Percentiles rank a stretch among this genome's conserved stretches.
phyloP scores from a whole-genome alignment of 1,140 invertebrate genomes.

The Chironomus tepperi region DNA sequence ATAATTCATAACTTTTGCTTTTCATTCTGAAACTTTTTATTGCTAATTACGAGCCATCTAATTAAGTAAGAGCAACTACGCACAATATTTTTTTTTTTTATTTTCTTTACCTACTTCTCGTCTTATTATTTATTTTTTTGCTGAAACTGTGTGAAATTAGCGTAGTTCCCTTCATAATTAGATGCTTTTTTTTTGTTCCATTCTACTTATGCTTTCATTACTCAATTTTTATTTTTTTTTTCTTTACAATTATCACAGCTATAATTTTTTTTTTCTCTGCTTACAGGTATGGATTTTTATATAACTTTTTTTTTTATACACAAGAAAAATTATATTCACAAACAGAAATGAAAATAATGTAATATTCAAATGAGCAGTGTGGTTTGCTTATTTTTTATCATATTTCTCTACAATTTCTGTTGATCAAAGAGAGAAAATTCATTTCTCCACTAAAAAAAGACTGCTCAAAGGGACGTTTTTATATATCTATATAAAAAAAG shows the following conservation, averaged over 20 bases:
- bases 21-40: constrained; percentile 9
- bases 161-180: constrained; percentile 12
- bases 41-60: neutral
- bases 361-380: constrained; percentile 10
- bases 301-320: constrained; percentile 15
- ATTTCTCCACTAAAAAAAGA: neutral
- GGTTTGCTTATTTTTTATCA: neutral
- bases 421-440: neutral
- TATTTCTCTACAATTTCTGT: neutral
- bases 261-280: constrained; percentile 14
- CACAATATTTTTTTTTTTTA: neutral
- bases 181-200: constrained; percentile 10
- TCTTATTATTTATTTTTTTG: neutral
- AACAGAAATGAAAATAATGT: neutral
- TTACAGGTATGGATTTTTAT: constrained; percentile 9
- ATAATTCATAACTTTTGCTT: constrained; percentile 14
- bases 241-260: constrained; percentile 13
- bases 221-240: constrained; percentile 9
- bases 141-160: constrained; percentile 6
- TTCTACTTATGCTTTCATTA: constrained; percentile 12
- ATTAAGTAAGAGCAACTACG: constrained; percentile 13
- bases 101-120: neutral
- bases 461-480: constrained; percentile 5
- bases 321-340: constrained; percentile 14
- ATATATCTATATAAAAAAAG: neutral